Evolutionary conservation across 1,140 invertebrate species (phyloP), one percentile per base, ranked within the genome.

Genomic region (Trichonephila clavipes): DNA sequence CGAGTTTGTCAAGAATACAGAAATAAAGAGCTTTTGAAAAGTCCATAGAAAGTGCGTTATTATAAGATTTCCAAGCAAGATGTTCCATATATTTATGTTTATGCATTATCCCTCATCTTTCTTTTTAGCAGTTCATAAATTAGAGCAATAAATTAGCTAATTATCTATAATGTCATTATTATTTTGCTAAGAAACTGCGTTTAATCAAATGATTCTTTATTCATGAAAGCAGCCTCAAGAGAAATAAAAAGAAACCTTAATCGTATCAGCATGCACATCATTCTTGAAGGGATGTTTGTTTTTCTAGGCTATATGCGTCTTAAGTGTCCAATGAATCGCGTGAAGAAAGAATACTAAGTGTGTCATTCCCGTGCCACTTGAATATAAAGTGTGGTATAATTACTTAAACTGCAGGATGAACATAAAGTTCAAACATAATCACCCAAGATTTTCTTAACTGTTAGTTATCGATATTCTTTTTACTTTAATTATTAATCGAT

Each of bases 281-380:
- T n/a, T 34, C 72, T 64, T 34, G 16, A 16, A 24, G n/a, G 28
- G 19, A 61, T 87, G 58, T 34, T 59, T 85, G 82, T 61, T 62
- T 87, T 34, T 61, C 51, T 14, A 87, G 24, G 58, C 85, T 14
- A 58, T 58, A 28, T 19, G 28, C 19, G 18, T 62, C 85, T 87
- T 87, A 87, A 87, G 59, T 87, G 28, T 87, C 59, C 58, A 21
- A 64, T 59, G 85, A 59, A 61, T 62, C 28, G 24, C 16, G 58
- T 88, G 66, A 51, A 19, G 66, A 90, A 77, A 59, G 40, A 77
- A 90, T 72, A 77, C 69, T 77, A 77, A 90, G 66, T 72, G 1
- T 81, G 28, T 58, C 61, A 77, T 77, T 77, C 28, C 14, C 18
- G 16, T 77, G 28, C 34, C 59, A 28, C 14, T 28, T 61, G 61